These are phyloP conservation scores for Rhimphoctona megacephalus DNA, from an alignment of 2,888 invertebrate species.

Conservation along the genomic window DNA sequence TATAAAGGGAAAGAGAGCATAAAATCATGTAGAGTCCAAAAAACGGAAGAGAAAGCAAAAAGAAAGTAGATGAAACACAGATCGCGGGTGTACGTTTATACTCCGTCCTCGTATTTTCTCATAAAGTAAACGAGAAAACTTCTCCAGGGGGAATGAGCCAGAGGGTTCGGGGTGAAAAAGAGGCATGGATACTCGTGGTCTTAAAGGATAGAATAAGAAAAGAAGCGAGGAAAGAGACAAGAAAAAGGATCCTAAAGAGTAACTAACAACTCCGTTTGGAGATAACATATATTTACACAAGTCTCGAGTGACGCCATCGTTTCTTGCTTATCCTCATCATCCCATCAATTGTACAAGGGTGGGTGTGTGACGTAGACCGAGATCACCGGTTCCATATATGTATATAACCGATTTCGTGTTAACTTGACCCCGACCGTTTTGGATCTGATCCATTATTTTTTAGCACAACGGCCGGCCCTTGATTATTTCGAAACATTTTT, in stretches of 20 bases:
- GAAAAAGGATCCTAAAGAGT: slow-evolving; percentile 39
- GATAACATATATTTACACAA: slow-evolving; percentile 52
- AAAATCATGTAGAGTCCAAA: slow-evolving; percentile 25
- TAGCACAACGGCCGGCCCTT: neutral
- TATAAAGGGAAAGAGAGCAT: slow-evolving; percentile 13
- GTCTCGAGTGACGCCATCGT: slow-evolving; percentile 63
- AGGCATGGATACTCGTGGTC: slow-evolving; percentile 20
- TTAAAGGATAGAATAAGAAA: slow-evolving; percentile 17
- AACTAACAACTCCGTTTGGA: slow-evolving; percentile 65
- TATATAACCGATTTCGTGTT: neutral
- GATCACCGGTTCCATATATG: neutral
- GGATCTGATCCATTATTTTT: slow-evolving; percentile 26
- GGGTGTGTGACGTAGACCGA: slow-evolving; percentile 14
- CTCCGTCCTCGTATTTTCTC: slow-evolving; percentile 29
- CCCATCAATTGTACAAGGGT: slow-evolving; percentile 19
- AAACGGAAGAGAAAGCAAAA: slow-evolving; percentile 55
- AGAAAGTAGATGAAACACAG: slow-evolving; percentile 45
- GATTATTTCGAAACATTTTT: slow-evolving; percentile 8
- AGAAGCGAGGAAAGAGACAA: neutral
- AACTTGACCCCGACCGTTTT: slow-evolving; percentile 35
- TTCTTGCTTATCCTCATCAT: slow-evolving; percentile 54
- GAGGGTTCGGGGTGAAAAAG: slow-evolving; percentile 21
- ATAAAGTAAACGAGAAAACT: slow-evolving; percentile 67
- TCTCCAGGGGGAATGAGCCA: slow-evolving; percentile 39
- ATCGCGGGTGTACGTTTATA: slow-evolving; percentile 51